Base-by-base conservation (phyloP, 2,888 invertebrate species). In the Smittia sp. region DNA sequence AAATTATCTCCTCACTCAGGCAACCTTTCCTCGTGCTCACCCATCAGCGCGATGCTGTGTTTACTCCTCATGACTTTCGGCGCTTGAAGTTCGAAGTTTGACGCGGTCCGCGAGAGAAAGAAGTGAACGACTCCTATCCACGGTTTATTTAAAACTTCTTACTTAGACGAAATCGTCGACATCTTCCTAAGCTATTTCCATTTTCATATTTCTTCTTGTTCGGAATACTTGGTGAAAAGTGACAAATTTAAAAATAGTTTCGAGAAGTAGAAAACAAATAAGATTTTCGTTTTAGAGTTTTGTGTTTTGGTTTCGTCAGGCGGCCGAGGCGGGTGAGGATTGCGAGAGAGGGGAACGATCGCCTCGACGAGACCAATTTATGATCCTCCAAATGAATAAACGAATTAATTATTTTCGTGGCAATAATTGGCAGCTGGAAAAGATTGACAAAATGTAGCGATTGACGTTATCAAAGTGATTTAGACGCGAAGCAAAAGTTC, bases 201-300 rank as follows among this genome's bases (percentile, higher is more conserved):
- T 72, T 62, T 62, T 24, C 13, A 63, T 20, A 54, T 62, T 38
- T 72, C n/a, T 25, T 22, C 20, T 46, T 46, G 6, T 46, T 46
- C 46, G 4, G 32, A 32, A 32, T 32, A 32, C 32, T 32, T 32
- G 32, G 46, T 46, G 46, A 46, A 69, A 69, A 62, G 38, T 72
- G 72, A 72, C 72, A 58, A 70, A 54, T 70, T 70, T 70, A 70
- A 70, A 70, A 70, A 70, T 70, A 70, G 70, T 25, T 32, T 20
- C 20, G 24, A 6, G 15, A 54, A 54, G 18, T 6, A 54, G 18
- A 58, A 24, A 46, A 18, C 52, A 18, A 46, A 46, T 3, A n/a
- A 63, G 22, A 63, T 20, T 63, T 66, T 27, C 7, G 39, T 9
- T 66, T 66, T 66, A 6, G n/a, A 32, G 7, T 66, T n/a, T 39